These are phyloP conservation scores for Harpagus bidentatus DNA, from an alignment of 2,113 vertebrate genomes.

Conservation along the genomic window DNA sequence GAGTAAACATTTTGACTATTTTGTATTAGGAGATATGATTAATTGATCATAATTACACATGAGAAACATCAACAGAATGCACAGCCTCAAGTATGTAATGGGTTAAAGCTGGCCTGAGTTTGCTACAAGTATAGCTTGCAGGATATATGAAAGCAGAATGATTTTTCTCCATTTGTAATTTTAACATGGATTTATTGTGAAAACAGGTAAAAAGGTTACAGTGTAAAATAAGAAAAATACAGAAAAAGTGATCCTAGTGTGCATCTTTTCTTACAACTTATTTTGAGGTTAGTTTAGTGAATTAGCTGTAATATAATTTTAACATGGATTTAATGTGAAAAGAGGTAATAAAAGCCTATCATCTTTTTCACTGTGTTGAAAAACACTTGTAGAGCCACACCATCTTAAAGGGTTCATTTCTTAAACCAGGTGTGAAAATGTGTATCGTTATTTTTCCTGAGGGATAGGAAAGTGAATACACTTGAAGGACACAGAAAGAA, in stretches of 20 bases:
- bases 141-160: not conserved
- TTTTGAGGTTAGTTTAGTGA: too few species aligned
- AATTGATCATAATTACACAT: not conserved
- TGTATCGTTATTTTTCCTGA: not conserved
- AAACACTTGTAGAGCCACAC: not conserved
- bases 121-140: not conserved
- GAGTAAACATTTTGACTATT: constrained; percentile 6
- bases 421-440: not conserved
- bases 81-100: not conserved
- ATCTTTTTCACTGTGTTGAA: not conserved
- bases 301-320: too few species aligned
- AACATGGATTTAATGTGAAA: not conserved
- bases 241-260: too few species aligned
- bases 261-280: too few species aligned
- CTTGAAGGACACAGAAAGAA: not conserved
- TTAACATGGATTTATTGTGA: not conserved
- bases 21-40: not conserved
- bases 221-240: too few species aligned
- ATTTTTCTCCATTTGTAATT: not conserved
- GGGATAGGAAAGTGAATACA: not conserved
- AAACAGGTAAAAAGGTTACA: not conserved
- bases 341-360: not conserved
- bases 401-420: not conserved
- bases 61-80: not conserved
- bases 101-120: not conserved